These are phyloP conservation scores for Nomada hirtipes DNA, from an alignment of 2,888 invertebrate species.

Conservation along the genomic window DNA sequence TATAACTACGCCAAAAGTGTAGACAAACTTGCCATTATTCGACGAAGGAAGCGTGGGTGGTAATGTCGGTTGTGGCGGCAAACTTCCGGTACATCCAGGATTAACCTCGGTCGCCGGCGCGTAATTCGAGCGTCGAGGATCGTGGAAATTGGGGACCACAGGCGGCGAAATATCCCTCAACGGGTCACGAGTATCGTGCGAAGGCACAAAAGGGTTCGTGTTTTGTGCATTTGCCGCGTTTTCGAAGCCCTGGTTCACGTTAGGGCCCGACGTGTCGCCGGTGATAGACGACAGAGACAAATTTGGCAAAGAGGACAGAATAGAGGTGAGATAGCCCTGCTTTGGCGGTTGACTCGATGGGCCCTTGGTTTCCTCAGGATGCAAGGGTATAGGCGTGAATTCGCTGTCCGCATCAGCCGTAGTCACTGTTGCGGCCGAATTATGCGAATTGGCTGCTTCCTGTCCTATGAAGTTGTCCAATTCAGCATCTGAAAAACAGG, in stretches of 20 bases:
- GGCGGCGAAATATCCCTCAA: constrained; percentile 51
- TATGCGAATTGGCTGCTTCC: constrained; percentile 48
- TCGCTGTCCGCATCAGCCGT: constrained; percentile 23
- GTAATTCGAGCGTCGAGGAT: constrained; percentile 42
- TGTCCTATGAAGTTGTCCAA: constrained; percentile 77
- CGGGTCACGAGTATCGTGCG: constrained; percentile 52
- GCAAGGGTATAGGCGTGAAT: constrained; percentile 31
- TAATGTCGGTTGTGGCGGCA: constrained; percentile 55
- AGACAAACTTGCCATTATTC: constrained; percentile 66
- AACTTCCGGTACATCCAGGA: constrained; percentile 15
- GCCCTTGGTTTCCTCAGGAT: constrained; percentile 48
- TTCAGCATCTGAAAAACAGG: constrained; percentile 72
- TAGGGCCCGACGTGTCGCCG: constrained; percentile 63
- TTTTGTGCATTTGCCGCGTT: constrained; percentile 30
- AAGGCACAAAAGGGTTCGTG: constrained; percentile 48
- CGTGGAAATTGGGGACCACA: constrained; percentile 53
- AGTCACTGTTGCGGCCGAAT: not conserved
- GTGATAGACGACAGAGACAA: constrained; percentile 78
- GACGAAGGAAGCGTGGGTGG: constrained; percentile 69
- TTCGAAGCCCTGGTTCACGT: constrained; percentile 43
- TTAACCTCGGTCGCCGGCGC: constrained; percentile 43
- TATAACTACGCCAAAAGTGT: not conserved
- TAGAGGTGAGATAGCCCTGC: constrained; percentile 80
- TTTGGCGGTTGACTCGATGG: constrained; percentile 55
- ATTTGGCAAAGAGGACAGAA: constrained; percentile 81